Evolutionary conservation across 1,140 invertebrate genomes (phyloP), one percentile per base, ranked within the genome.

Genomic region (Drosophila triauraria): DNA sequence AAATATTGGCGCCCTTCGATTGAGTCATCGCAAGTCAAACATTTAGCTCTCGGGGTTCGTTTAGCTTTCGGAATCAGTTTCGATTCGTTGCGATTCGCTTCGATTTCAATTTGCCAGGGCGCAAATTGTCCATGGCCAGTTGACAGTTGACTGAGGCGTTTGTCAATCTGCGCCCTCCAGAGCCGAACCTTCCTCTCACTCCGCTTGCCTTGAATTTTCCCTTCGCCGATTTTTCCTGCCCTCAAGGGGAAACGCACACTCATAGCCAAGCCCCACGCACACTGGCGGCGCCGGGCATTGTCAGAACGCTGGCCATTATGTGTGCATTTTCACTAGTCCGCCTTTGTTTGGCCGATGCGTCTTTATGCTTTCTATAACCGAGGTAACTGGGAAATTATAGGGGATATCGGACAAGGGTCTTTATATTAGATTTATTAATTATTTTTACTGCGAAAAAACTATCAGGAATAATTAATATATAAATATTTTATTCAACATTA

Each of bases 11-110:
- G 58, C 64, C 81, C 81, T 83, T 64, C 77, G 78, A 88, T 88
- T 88, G 84, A 90, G 65, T 88, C 81, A 84, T 81, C 62, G 71
- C 79, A 88, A 82, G 80, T 81, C 84, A 88, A 90, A 78, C 74
- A 76, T 81, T 79, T 79, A 68, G 60, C 53, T 75, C 54, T 71
- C 53, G 53, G 71, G 35, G 47, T 77, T 59, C 44, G 60, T 44
- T 63, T 56, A 53, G 71, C 48, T 71, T 35, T 35, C 35, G 43
- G 51, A 64, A 61, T 64, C 61, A 43, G 47, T 51, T 74, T 69
- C 54, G 56, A 59, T 74, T 75, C 51, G 60, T 74, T 61, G 58
- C 53, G 48, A 65, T 72, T 65, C 60, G 61, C 77, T 87, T 87
- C 84, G 77, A 82, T 88, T 87, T 88, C 83, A 88, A 87, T 87